Conservation (phyloP, 2,113 vertebrate species). For the Cyanoderma ruficeps region DNA sequence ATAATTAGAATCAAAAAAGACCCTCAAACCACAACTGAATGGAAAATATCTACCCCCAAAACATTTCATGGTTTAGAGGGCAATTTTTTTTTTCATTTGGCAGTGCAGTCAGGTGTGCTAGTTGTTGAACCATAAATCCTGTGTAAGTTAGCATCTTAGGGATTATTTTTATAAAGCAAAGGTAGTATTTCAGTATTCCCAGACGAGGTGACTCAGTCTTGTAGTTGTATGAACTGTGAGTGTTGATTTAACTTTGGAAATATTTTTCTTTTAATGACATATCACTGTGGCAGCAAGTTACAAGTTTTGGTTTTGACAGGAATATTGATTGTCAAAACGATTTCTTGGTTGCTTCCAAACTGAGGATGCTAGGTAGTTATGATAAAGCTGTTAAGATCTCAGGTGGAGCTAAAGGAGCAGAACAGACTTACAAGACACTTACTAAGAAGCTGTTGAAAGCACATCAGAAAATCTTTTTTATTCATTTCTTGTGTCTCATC, state of each 20-base stretch:
- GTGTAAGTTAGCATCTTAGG: neutral
- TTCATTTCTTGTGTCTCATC: neutral
- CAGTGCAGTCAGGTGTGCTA: neutral
- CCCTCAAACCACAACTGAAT: neutral
- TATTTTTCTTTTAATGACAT: slow-evolving; percentile 4
- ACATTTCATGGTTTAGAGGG: neutral
- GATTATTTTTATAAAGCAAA: neutral
- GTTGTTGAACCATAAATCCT: neutral
- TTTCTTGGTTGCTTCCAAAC: slow-evolving; percentile 46
- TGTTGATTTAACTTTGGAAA: slow-evolving; percentile 1
- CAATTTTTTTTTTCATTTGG: neutral
- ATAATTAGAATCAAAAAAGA: neutral
- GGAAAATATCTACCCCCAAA: neutral
- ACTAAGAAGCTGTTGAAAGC: neutral
- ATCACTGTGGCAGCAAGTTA: neutral
- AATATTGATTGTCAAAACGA: slow-evolving; percentile 22
- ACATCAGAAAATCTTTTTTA: neutral
- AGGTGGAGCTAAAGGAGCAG: neutral
- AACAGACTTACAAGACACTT: neutral
- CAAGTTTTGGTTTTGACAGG: slow-evolving; percentile 5
- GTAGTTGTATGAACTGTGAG: neutral
- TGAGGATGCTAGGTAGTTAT: slow-evolving; percentile 31
- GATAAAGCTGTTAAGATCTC: slow-evolving; percentile 34
- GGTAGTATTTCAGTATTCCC: neutral
- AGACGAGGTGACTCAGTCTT: neutral